Evolutionary conservation across 2,113 vertebrate genomes (phyloP), one percentile per base, ranked within the genome.

Genomic region (Paralichthys olivaceus): DNA sequence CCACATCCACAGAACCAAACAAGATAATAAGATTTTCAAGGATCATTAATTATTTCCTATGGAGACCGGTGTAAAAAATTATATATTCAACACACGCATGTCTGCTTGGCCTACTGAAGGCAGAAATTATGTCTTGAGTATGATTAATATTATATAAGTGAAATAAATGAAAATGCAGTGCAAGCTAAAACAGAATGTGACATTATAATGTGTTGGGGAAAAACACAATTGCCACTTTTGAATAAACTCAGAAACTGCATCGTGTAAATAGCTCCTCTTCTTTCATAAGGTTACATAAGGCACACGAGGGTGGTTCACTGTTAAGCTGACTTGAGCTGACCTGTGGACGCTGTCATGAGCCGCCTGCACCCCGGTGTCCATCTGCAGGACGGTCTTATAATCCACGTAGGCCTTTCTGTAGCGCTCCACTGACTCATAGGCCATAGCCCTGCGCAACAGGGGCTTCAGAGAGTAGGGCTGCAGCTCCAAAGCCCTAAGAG

Each of bases 391-490:
- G 0, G 95, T 98, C 90, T 98, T 98, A 78, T 96, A 98, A 92
- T 99, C 98, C 84, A 97, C 87, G 0, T 99, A 99, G 1, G 98
- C 98, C 72, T 95, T 95, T 23, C 89, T 91, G 83, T 98, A 99
- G 8, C 95, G 95, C 89, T 99, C 98, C 92, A 98, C 80, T 3
- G 95, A 94, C 86, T 99, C 98, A 23, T 95, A 94, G 22, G 97
- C 98, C 93, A 96, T 92, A 1, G 97, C 98, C 74, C 98, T 94
- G 26, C 98, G 95, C 15, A 99, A 86, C 75, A 98, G 95, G 58
- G 98, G 96, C 89, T 99, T 99, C 72, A 99, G 56, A 25, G 96
- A 95, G 87, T 94, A 98, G 0, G 97, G 97, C 63, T 95, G 96
- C 79, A 98, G 95, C 87, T 97, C 96, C 93, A 99, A 92, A 60